Conservation (phyloP, 2,113 vertebrate species). For the Pollachius pollachius region DNA sequence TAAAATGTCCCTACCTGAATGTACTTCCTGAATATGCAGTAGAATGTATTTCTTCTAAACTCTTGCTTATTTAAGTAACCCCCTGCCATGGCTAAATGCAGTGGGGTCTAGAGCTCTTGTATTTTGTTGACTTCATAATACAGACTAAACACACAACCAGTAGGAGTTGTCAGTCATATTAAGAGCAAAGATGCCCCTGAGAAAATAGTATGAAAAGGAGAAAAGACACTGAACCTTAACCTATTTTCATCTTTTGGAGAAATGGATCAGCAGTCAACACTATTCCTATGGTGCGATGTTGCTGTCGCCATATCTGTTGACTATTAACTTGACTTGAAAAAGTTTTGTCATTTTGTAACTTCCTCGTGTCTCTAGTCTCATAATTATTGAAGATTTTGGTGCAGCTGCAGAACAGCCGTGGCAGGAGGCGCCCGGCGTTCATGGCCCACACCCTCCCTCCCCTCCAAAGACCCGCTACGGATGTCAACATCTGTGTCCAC, state of each 20-base stretch:
- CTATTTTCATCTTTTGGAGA: conserved; percentile 36
- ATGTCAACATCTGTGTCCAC: conserved; percentile 18
- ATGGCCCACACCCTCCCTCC: too few relatives aligned
- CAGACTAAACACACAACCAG: conserved; percentile 25
- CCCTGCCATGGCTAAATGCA: not conserved
- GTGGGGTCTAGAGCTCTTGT: not conserved
- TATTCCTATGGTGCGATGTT: not conserved
- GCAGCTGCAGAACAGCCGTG: too few relatives aligned
- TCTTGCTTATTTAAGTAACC: conserved; percentile 18
- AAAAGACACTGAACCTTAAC: conserved; percentile 36
- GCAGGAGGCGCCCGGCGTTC: too few relatives aligned
- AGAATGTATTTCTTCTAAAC: too few relatives aligned
- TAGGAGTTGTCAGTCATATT: conserved; percentile 49
- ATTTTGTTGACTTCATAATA: conserved; percentile 24
- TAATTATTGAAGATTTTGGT: too few relatives aligned
- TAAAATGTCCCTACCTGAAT: too few relatives aligned
- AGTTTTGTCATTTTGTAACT: too few relatives aligned
- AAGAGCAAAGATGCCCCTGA: conserved; percentile 39
- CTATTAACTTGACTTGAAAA: too few relatives aligned
- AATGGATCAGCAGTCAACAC: conserved; percentile 31
- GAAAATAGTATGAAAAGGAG: conserved; percentile 14
- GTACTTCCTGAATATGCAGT: too few relatives aligned
- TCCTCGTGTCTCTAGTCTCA: too few relatives aligned
- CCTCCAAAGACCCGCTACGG: not conserved
- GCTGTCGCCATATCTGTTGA: too few relatives aligned